A percentile compares a stretch with the other conserved stretches of the same genome.
Evolutionary conservation across 2,888 invertebrate genomes (phyloP).

Genomic region (Hoplodrina blanda): DNA sequence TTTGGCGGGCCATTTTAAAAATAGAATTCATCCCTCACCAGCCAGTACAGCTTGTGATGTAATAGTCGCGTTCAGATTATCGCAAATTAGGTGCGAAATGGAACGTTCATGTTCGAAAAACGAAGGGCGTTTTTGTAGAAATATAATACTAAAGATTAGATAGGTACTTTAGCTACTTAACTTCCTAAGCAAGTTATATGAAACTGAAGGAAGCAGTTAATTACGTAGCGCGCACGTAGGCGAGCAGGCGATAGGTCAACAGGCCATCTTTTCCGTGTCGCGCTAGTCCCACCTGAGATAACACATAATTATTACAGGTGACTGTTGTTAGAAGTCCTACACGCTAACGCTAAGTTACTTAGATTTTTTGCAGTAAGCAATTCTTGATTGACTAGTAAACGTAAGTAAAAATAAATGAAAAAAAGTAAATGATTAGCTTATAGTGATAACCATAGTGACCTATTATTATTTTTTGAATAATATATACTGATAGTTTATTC

Average conservation of each 20-base stretch:
- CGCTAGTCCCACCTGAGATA: conserved; percentile 9
- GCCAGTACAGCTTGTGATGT: conserved; percentile 27
- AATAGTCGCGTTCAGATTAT: conserved; percentile 40
- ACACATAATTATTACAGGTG: conserved; percentile 47
- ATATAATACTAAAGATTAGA: no score
- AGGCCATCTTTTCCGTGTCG: conserved; percentile 39
- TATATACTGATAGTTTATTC: no score
- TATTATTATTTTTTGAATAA: no score
- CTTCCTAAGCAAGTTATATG: conserved; percentile 32
- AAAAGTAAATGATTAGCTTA: no score
- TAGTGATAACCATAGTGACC: no score
- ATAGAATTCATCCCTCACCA: conserved; percentile 48
- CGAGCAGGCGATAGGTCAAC: conserved; percentile 52
- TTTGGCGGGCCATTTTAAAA: conserved; percentile 52
- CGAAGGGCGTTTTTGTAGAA: neutral
- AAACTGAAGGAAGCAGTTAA: conserved; percentile 49
- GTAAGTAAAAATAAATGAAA: no score
- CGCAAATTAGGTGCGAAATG: conserved; percentile 28
- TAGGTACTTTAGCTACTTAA: conserved; percentile 5
- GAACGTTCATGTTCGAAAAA: conserved; percentile 2
- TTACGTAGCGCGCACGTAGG: conserved; percentile 30
- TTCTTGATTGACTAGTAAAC: neutral
- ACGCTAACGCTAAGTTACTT: neutral
- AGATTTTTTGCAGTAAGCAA: neutral
- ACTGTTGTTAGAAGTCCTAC: neutral